Conservation (phyloP, 2,113 vertebrate species). For the Mixornis gularis region DNA sequence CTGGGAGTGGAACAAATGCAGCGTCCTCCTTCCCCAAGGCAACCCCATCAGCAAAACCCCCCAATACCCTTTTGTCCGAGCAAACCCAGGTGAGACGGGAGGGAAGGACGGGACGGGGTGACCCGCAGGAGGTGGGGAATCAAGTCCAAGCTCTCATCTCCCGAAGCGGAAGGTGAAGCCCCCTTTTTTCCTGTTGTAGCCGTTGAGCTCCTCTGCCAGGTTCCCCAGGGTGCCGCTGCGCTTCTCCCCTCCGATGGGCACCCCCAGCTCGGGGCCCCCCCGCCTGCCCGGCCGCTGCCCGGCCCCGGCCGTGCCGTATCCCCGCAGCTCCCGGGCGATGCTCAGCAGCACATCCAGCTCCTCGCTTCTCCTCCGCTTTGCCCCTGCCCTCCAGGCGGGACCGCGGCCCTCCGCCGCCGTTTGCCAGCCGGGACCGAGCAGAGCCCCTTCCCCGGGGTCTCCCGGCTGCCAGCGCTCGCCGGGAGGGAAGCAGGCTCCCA, state of each 20-base stretch:
- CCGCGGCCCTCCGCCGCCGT: accelerated
- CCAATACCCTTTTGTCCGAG: background rate
- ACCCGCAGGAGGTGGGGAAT: background rate
- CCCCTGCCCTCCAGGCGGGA: background rate
- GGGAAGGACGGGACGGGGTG: background rate
- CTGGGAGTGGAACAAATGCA: accelerated
- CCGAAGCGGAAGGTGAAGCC: conserved; percentile 76
- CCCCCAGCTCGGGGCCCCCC: background rate
- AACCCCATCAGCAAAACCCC: background rate
- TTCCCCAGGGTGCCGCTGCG: background rate
- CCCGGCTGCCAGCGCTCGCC: background rate
- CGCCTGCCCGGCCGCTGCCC: background rate
- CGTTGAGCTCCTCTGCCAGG: conserved; percentile 60
- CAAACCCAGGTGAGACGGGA: background rate
- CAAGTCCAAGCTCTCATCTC: background rate
- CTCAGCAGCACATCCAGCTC: background rate
- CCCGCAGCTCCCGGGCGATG: conserved; percentile 25
- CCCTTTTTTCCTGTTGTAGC: conserved; percentile 65
- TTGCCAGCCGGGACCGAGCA: background rate
- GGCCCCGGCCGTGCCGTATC: background rate
- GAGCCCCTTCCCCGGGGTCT: background rate
- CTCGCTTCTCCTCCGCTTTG: background rate
- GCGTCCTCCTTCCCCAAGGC: background rate
- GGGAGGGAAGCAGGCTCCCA: conserved; percentile 49
- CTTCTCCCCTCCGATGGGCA: background rate